Evolutionary conservation across 2,888 invertebrate genomes (phyloP).

Genomic region (Urechis unicinctus): DNA sequence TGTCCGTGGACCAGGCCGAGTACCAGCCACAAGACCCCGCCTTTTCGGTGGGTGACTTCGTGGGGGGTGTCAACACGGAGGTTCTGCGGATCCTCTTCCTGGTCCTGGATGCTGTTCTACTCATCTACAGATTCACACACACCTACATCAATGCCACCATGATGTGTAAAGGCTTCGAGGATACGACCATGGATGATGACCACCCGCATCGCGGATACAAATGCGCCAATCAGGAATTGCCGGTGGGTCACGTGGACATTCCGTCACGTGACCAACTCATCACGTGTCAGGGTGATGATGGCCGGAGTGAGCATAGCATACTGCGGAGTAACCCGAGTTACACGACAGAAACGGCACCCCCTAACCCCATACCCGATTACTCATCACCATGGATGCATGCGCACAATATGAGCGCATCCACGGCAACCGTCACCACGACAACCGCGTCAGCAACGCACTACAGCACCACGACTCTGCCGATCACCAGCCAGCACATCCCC

Average conservation of each 20-base stretch:
- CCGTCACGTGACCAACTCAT: neutral
- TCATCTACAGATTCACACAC: conserved; percentile 16
- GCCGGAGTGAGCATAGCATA: neutral
- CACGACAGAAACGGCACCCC: neutral
- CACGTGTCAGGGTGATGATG: neutral
- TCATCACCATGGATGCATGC: neutral
- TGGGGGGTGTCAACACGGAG: conserved; percentile 9
- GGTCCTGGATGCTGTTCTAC: conserved; percentile 15
- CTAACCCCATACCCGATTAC: neutral
- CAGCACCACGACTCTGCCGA: neutral
- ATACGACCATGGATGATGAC: too few relatives aligned
- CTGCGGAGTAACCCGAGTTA: neutral
- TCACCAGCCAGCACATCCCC: neutral
- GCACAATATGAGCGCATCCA: too few relatives aligned
- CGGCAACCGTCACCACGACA: too few relatives aligned
- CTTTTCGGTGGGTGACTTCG: conserved; percentile 10
- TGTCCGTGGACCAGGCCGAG: neutral
- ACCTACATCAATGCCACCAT: conserved; percentile 17
- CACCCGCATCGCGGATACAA: neutral
- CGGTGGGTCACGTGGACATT: neutral
- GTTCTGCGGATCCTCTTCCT: conserved; percentile 20
- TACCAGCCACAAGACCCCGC: neutral
- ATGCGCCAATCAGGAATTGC: too few relatives aligned
- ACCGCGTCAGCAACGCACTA: neutral
- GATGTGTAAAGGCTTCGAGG: conserved; percentile 4